phyloP scores from a whole-genome alignment of 2,888 invertebrate species.

The Acanthopleura granulata region DNA sequence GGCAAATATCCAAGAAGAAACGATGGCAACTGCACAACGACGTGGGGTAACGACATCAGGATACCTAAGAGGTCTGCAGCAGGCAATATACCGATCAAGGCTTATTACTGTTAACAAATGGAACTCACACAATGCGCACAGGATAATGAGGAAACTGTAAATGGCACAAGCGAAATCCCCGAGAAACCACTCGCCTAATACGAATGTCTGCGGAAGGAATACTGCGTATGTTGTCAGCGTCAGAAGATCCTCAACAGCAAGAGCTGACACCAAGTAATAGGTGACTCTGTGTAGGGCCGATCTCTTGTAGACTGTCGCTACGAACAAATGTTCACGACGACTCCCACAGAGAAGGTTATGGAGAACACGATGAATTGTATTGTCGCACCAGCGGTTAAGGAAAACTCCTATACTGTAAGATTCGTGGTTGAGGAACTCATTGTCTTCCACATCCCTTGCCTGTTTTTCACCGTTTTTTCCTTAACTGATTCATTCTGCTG shows the following conservation, averaged over 20 bases:
- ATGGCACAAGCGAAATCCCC: background rate
- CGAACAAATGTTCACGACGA: too few species aligned
- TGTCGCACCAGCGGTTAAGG: too few species aligned
- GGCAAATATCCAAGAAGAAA: background rate
- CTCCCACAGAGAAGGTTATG: too few species aligned
- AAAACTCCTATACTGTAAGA: too few species aligned
- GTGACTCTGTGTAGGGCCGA: background rate
- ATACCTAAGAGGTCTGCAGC: background rate
- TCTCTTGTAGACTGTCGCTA: background rate
- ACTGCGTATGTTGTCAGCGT: background rate
- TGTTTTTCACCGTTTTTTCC: too few species aligned
- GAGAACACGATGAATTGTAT: too few species aligned
- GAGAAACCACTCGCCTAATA: background rate
- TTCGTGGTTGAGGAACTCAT: too few species aligned
- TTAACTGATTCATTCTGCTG: too few species aligned
- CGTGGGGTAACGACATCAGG: background rate
- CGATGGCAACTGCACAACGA: background rate
- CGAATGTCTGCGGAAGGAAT: background rate
- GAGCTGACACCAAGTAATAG: background rate
- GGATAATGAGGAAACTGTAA: background rate
- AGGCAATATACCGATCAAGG: background rate
- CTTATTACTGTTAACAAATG: background rate
- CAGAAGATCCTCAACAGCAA: background rate
- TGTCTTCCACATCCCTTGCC: too few species aligned
- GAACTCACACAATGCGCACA: background rate